Evolutionary conservation across 1,140 invertebrate species (phyloP).

Genomic region (Dinothrombium tinctorium): DNA sequence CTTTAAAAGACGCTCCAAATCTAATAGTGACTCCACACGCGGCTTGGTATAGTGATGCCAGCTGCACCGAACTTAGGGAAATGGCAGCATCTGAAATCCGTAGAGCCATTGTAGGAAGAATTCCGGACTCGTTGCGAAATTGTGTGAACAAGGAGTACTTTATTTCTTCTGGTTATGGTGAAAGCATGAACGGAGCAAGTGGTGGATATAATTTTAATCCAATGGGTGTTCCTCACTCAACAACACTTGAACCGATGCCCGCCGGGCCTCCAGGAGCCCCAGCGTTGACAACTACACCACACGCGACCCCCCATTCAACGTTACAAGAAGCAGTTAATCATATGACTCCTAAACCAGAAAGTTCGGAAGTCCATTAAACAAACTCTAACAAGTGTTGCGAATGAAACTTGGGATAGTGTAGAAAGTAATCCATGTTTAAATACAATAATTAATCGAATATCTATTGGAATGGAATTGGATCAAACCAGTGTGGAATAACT

Average conservation of each 20-base stretch:
- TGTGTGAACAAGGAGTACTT: conserved; percentile 98
- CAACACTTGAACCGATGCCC: conserved; percentile 19
- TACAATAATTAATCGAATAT: no score
- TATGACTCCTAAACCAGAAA: conserved; percentile 20
- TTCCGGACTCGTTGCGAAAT: conserved; percentile 87
- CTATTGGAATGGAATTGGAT: no score
- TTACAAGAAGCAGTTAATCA: conserved; percentile 20
- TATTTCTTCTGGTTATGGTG: conserved; percentile 17
- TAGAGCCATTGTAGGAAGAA: conserved; percentile 84
- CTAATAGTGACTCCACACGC: conserved; percentile 94
- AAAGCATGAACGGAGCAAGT: conserved; percentile 21
- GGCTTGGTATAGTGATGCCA: conserved; percentile 95
- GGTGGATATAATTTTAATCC: conserved; percentile 16
- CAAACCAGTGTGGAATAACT: no score
- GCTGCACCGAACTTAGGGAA: conserved; percentile 83
- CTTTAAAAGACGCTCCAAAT: conserved; percentile 89
- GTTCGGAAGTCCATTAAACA: conserved; percentile 22
- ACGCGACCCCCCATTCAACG: conserved; percentile 19
- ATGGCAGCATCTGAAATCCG: conserved; percentile 96
- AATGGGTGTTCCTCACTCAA: conserved; percentile 21
- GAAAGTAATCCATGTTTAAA: no score
- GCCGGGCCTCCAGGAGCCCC: conserved; percentile 16
- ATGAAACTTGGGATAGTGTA: no score
- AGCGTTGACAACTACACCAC: conserved; percentile 15
- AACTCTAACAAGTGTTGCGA: no score